These are phyloP conservation scores for Pentalonia nigronervosa DNA, from an alignment of 1,140 invertebrate species.

Conservation along the genomic window DNA sequence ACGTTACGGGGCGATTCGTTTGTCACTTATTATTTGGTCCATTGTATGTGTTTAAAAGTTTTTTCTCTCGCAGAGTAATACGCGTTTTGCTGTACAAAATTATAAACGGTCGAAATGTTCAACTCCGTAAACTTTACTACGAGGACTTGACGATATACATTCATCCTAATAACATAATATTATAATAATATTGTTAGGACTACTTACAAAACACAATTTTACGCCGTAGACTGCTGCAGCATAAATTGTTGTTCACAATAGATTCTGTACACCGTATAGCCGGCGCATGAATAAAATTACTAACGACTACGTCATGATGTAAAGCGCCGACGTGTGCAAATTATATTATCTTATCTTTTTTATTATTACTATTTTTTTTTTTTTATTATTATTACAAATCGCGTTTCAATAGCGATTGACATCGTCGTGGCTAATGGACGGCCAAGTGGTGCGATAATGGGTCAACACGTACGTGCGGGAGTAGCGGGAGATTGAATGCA, in stretches of 20 bases:
- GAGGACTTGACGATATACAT: neutral
- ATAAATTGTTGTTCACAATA: neutral
- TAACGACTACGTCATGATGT: neutral
- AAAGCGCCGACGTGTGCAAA: neutral
- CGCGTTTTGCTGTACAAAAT: neutral
- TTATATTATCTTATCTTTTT: conserved; percentile 13
- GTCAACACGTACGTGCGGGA: neutral
- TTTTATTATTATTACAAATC: neutral
- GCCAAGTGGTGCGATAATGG: neutral
- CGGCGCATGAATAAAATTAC: neutral
- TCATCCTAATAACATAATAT: neutral
- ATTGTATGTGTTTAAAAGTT: neutral
- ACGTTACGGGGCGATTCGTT: neutral
- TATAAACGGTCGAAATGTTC: conserved; percentile 14
- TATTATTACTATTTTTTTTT: neutral
- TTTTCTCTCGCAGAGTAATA: neutral
- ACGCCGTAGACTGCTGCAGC: neutral
- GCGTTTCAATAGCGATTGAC: neutral
- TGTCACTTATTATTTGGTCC: neutral
- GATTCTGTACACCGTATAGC: neutral
- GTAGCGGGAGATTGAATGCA: neutral
- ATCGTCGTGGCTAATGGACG: neutral
- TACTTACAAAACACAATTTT: neutral
- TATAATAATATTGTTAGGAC: neutral
- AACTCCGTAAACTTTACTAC: neutral